Percentiles rank a stretch among this genome's conserved stretches.
These are phyloP conservation scores for Lasius platythorax DNA, from an alignment of 2,888 invertebrate species.

Conservation along the genomic window DNA sequence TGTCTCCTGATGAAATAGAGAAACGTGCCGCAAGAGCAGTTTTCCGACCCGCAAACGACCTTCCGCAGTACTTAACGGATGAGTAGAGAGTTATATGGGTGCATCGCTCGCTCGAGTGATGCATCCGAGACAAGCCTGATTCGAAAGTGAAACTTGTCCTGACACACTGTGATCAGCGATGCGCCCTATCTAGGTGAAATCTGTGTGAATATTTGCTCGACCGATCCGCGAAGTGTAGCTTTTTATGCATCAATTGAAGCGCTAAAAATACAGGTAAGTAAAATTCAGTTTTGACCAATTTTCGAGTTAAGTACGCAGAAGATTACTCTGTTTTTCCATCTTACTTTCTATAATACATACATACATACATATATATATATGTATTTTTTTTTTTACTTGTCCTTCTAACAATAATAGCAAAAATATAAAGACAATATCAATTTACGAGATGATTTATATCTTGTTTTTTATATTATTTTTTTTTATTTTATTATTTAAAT, in stretches of 20 bases:
- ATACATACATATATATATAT: neutral
- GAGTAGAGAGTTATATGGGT: constrained; percentile 66
- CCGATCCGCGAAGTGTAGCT: constrained; percentile 30
- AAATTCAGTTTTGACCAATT: neutral
- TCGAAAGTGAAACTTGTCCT: constrained; percentile 72
- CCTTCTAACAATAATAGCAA: neutral
- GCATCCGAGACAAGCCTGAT: constrained; percentile 59
- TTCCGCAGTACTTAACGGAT: constrained; percentile 65
- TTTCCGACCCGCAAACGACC: constrained; percentile 55
- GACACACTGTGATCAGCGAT: constrained; percentile 63
- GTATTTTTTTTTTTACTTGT: neutral
- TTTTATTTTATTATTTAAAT: neutral
- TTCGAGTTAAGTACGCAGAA: no score
- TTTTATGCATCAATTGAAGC: constrained; percentile 2
- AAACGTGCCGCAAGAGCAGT: constrained; percentile 47
- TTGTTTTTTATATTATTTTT: neutral
- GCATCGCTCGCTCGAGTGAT: constrained; percentile 44
- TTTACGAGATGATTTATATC: neutral
- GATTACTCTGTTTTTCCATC: neutral
- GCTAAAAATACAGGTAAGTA: neutral
- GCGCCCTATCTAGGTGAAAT: constrained; percentile 70
- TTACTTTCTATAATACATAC: neutral
- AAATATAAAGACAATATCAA: neutral
- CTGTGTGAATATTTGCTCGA: constrained; percentile 34
- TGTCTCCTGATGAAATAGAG: neutral